A percentile compares a stretch with the other conserved stretches of the same genome.
Evolutionary conservation across 2,888 invertebrate genomes (phyloP).

Genomic region (Plebejus argus): DNA sequence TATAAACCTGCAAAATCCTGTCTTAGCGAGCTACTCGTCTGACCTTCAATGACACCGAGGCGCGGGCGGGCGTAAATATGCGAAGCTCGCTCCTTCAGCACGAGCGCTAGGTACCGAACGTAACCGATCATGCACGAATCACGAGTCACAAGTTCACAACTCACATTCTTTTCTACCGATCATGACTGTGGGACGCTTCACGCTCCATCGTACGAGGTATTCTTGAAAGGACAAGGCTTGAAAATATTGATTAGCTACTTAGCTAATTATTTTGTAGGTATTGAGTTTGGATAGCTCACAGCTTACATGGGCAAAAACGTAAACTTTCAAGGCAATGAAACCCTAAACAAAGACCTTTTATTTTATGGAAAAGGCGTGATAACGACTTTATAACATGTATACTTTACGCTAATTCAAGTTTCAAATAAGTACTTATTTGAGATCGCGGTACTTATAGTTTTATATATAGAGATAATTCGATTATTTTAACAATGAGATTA

Average conservation of each 20-base stretch:
- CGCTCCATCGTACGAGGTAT: neutral
- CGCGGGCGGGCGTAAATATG: neutral
- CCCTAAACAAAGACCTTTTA: no score
- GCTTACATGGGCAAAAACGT: neutral
- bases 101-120: neutral
- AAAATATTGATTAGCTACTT: no score
- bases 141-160: neutral
- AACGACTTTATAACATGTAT: no score
- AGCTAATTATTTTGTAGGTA: no score
- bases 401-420: no score
- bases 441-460: no score
- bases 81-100: neutral
- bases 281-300: neutral
- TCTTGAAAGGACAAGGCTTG: neutral
- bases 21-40: neutral
- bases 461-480: no score
- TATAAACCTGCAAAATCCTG: neutral
- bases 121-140: slow-evolving; percentile 4
- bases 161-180: neutral
- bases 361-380: no score
- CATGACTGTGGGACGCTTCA: neutral
- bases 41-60: slow-evolving; percentile 10
- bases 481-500: no score
- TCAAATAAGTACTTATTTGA: no score
- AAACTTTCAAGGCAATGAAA: no score